These are phyloP conservation scores for Platysteira castanea DNA, from an alignment of 2,113 vertebrate genomes.

Conservation along the genomic window DNA sequence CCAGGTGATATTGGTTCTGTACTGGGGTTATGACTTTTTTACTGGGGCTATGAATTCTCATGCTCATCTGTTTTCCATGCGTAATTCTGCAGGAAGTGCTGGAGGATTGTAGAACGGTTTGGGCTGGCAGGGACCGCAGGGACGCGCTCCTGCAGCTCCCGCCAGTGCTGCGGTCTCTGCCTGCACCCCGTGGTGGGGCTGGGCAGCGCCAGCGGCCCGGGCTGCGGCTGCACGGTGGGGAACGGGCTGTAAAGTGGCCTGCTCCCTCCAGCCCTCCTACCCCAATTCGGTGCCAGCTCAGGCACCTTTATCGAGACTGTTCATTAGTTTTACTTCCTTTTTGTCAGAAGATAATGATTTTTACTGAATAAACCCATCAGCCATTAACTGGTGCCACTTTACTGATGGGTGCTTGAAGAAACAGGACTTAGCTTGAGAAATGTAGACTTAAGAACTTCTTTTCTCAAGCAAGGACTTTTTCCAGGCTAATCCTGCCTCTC, in stretches of 20 bases:
- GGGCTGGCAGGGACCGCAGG: too few species aligned
- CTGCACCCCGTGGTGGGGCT: neutral
- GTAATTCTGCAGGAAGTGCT: neutral
- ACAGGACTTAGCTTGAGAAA: neutral
- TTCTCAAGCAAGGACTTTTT: neutral
- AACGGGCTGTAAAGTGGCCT: neutral
- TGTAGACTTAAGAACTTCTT: neutral
- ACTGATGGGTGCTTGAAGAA: neutral
- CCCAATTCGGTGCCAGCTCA: neutral
- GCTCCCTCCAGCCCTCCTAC: neutral
- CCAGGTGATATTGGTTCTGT: neutral
- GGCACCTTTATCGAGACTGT: accelerated
- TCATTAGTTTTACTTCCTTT: neutral
- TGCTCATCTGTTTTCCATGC: neutral
- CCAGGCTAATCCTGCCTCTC: neutral
- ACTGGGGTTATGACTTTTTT: neutral
- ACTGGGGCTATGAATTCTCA: neutral
- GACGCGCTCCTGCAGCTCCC: accelerated
- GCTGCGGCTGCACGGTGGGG: accelerated
- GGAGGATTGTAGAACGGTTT: neutral
- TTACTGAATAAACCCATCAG: neutral
- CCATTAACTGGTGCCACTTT: neutral
- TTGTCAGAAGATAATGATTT: neutral
- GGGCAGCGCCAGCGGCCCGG: accelerated
- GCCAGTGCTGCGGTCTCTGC: accelerated